Evolutionary conservation across 2,888 invertebrate species (phyloP), one percentile per base, ranked within the genome.

Genomic region (Lasiommata megera): DNA sequence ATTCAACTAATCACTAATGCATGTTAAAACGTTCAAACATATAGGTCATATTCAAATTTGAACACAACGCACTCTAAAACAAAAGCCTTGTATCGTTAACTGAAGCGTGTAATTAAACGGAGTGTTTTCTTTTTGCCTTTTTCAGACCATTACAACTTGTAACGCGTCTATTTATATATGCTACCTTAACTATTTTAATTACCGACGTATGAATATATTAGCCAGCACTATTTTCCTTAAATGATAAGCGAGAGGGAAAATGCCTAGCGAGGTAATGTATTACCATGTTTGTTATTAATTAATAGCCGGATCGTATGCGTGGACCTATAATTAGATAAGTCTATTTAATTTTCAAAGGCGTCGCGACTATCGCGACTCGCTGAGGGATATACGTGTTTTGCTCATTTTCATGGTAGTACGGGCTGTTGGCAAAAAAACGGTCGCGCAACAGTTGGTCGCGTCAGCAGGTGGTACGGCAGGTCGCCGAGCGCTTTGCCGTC

Each of bases 401-500:
- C 85, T 82, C 84, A 85, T 85, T 85, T 84, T 79, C 77, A 75
- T 77, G 76, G 79, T 77, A 79, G 70, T 67, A 55, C 68, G 72
- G 77, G 72, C 77, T 79, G 78, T 77, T 79, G 77, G 80, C 80
- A 84, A 88, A 88, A 89, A 88, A 88, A 89, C 90, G 87, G 89
- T 84, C 86, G 87, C 75, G 86, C 87, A 89, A 89, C 89, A 89
- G 89, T 89, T 90, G 89, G 88, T 76, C 71, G 58, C 61, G 68
- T 79, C 74, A 82, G 88, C 88, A 88, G 89, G 89, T 88, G 88
- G 88, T 80, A 79, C 80, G 88, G 84, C 88, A 88, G 88, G 89
- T 88, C 87, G 77, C 68, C 57, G 53, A 67, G 71, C 71, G 68
- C 67, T 78, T 81, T 80, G 73, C 66, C 54, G 73, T 65, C 56